Evolutionary conservation across 2,797 vertebrate species (phyloP).

Genomic region (Sus cebifrons): DNA sequence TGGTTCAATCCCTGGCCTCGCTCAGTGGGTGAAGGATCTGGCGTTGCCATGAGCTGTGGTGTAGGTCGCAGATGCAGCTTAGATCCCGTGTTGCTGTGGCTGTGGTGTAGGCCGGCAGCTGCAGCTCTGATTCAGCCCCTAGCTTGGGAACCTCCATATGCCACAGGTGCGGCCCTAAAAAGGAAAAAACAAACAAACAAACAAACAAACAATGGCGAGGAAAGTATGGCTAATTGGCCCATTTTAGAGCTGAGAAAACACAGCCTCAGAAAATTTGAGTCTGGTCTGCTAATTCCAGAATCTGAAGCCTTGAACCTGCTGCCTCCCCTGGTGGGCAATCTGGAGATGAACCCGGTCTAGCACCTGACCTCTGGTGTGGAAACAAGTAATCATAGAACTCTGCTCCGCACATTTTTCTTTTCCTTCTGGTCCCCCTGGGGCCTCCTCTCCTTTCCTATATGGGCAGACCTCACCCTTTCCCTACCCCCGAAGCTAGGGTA

Average conservation of each 20-base stretch:
- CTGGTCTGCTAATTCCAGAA: neutral
- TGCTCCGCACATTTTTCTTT: neutral
- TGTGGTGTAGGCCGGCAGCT: no score
- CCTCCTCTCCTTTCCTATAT: neutral
- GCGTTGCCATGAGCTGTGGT: no score
- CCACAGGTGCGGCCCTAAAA: no score
- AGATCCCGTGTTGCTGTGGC: no score
- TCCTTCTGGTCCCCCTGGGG: neutral
- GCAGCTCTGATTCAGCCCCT: no score
- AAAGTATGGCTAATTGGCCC: neutral
- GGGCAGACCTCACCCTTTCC: neutral
- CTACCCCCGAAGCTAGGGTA: neutral
- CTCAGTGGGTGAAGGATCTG: no score
- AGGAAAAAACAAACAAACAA: no score
- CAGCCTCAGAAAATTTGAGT: neutral
- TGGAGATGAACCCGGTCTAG: slow-evolving; percentile 38
- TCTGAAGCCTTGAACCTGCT: slow-evolving; percentile 29
- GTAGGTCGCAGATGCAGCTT: no score
- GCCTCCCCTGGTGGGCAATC: neutral
- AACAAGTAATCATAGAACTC: neutral
- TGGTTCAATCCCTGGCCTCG: no score
- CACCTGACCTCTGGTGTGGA: neutral
- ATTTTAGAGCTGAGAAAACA: slow-evolving; percentile 40
- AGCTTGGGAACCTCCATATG: no score
- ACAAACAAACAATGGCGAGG: neutral